Percentiles rank a stretch among this genome's conserved stretches.
These are phyloP conservation scores for Clostera curtula DNA, from an alignment of 2,888 invertebrate species.

Conservation along the genomic window DNA sequence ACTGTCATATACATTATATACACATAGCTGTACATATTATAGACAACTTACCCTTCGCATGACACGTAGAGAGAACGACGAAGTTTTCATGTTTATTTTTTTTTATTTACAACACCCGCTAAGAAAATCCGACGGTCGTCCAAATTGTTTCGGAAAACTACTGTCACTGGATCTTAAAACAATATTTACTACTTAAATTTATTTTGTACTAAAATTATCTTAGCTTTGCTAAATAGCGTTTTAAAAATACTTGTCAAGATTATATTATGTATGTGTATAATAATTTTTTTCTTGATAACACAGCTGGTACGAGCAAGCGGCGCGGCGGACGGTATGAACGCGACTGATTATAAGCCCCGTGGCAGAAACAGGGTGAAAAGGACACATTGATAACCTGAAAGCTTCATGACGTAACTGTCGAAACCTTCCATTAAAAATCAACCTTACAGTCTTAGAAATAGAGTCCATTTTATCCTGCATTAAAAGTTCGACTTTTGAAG, in stretches of 20 bases:
- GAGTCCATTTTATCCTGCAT: constrained; percentile 15
- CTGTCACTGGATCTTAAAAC: no score
- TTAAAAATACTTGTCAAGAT: constrained; percentile 15
- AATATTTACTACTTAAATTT: constrained; percentile 9
- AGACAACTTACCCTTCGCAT: constrained; percentile 82
- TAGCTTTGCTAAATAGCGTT: constrained; percentile 11
- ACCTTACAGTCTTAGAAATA: constrained; percentile 11
- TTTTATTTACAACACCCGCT: constrained; percentile 27
- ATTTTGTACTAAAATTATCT: constrained; percentile 12
- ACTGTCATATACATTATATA: constrained; percentile 6
- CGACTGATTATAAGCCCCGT: constrained; percentile 62
- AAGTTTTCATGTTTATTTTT: constrained; percentile 82
- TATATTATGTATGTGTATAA: constrained; percentile 24
- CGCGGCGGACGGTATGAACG: constrained; percentile 61
- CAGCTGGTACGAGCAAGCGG: constrained; percentile 39
- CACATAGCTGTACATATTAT: constrained; percentile 4
- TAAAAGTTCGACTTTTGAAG: constrained; percentile 45
- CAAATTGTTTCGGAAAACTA: no score
- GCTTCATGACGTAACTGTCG: constrained; percentile 30
- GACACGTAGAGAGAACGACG: constrained; percentile 84
- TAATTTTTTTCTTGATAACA: constrained; percentile 25
- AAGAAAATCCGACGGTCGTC: constrained; percentile 22
- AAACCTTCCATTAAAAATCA: constrained; percentile 14
- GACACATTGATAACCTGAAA: constrained; percentile 39
- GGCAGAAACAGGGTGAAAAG: constrained; percentile 64